Conservation (phyloP, 2,797 vertebrate genomes). For the Columba guinea region DNA sequence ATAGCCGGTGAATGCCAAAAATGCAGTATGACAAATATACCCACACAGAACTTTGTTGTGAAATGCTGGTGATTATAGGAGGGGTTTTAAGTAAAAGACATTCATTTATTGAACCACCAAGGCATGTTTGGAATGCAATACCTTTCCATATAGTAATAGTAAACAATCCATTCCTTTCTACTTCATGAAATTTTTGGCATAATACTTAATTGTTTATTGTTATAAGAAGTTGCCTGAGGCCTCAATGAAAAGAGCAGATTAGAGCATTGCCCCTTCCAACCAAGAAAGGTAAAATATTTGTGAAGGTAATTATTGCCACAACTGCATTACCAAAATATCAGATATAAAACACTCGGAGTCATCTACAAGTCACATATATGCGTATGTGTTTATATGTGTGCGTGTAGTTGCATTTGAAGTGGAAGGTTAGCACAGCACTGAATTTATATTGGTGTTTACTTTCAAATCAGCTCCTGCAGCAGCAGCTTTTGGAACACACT, state of each 20-base stretch:
- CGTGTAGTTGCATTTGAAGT: not conserved
- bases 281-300: not conserved
- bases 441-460: not conserved
- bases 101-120: not conserved
- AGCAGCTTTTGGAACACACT: not conserved
- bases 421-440: not conserved
- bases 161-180: not conserved
- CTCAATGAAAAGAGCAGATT: not conserved
- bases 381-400: not conserved
- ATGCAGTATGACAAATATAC: not conserved
- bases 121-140: not conserved
- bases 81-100: not conserved
- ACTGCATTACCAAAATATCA: not conserved
- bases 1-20: not conserved
- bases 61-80: not conserved
- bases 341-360: not conserved
- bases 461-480: not conserved
- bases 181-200: not conserved
- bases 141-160: not conserved
- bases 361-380: not conserved
- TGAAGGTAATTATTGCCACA: not conserved
- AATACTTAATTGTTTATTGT: not conserved
- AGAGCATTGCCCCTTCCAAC: not conserved
- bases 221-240: not conserved
- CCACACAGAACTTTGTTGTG: accelerated